These are phyloP conservation scores for Machimus rusticus DNA, from an alignment of 2,888 invertebrate genomes.

Conservation along the genomic window DNA sequence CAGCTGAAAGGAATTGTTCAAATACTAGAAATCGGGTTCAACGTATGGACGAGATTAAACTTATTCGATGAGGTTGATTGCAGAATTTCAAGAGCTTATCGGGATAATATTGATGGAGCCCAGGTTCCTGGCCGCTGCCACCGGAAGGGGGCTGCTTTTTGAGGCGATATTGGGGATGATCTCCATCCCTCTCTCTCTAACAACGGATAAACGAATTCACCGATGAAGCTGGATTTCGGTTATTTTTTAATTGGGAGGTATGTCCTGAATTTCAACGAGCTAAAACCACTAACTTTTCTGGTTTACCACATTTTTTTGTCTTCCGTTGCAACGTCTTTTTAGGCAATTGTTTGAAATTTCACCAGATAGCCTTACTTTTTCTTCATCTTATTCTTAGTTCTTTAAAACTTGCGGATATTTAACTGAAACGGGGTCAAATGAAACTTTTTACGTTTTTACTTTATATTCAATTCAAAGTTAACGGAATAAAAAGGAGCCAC, in stretches of 20 bases:
- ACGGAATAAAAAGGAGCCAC: not conserved
- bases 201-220: not conserved
- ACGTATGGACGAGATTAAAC: constrained; percentile 32
- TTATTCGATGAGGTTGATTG: constrained; percentile 33
- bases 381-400: not conserved
- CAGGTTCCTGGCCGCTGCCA: not conserved
- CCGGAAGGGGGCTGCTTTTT: not conserved
- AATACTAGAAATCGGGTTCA: constrained; percentile 40
- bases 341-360: not conserved
- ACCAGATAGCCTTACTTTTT: not conserved
- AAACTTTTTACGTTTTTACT: not conserved
- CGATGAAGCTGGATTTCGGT: not conserved
- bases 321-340: not conserved
- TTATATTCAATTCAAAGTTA: not conserved
- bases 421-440: not conserved
- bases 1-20: constrained; percentile 41
- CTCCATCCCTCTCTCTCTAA: not conserved
- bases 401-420: not conserved
- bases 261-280: not conserved
- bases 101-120: constrained; percentile 21
- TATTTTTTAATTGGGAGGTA: constrained; percentile 8
- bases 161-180: not conserved
- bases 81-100: constrained; percentile 28
- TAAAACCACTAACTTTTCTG: not conserved
- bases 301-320: not conserved